phyloP scores from a whole-genome alignment of 2,797 vertebrate species.

The Rallus crepitans region DNA sequence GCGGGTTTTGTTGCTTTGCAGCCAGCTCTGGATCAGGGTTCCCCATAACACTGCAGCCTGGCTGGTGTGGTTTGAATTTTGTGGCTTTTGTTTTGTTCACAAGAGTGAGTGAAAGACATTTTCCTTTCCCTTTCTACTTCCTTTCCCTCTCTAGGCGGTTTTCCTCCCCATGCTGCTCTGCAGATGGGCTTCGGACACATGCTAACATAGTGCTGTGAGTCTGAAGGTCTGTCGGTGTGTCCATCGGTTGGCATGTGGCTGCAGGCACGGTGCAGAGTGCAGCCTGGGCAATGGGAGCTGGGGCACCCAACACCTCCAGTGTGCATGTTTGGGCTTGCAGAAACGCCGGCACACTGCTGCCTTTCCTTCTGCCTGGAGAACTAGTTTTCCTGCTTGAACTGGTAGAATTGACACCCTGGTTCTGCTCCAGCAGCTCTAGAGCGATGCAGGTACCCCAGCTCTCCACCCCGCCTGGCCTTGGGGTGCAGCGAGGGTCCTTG shows the following conservation, averaged over 20 bases:
- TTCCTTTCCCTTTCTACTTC: neutral
- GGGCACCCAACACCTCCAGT: neutral
- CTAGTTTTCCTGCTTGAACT: rapidly evolving
- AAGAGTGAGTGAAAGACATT: neutral
- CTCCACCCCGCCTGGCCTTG: neutral
- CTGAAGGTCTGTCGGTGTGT: rapidly evolving
- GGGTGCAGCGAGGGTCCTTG: rapidly evolving
- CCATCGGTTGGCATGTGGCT: rapidly evolving
- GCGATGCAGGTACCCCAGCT: rapidly evolving
- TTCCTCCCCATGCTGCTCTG: rapidly evolving
- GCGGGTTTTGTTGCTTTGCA: neutral
- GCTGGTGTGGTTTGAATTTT: neutral
- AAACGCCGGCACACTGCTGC: rapidly evolving
- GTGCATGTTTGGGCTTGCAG: rapidly evolving
- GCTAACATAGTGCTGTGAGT: neutral
- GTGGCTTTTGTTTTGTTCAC: neutral
- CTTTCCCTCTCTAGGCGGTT: neutral
- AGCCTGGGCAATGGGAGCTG: rapidly evolving
- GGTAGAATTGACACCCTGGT: rapidly evolving
- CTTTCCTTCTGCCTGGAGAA: neutral
- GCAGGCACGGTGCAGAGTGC: rapidly evolving
- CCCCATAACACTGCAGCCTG: rapidly evolving
- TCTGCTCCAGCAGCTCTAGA: rapidly evolving
- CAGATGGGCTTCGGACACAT: neutral
- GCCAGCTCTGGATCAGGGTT: neutral